Evolutionary conservation across 1,140 invertebrate species (phyloP).

Genomic region (Trichoplusia ni): DNA sequence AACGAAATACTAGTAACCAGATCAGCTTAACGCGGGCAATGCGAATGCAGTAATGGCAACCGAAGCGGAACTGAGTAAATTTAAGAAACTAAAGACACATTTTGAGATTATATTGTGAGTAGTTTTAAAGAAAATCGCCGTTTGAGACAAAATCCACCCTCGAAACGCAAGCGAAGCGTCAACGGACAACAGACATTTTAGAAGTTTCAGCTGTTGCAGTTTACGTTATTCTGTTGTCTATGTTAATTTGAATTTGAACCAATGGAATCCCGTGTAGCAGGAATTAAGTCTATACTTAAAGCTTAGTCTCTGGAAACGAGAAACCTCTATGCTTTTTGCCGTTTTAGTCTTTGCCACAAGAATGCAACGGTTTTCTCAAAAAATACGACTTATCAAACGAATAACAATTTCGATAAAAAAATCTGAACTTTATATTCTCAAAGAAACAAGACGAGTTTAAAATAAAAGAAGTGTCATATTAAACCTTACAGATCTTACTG

Average conservation of each 20-base stretch:
- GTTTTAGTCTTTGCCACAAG: background rate
- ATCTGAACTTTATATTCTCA: too few relatives aligned
- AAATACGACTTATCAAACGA: background rate
- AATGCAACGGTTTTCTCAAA: background rate
- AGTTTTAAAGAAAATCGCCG: slow-evolving; percentile 46
- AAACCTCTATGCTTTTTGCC: slow-evolving; percentile 8
- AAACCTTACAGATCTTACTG: too few relatives aligned
- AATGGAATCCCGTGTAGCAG: slow-evolving; percentile 43
- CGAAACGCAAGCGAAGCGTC: slow-evolving; percentile 62
- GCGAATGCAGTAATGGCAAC: slow-evolving; percentile 48
- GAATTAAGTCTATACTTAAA: background rate
- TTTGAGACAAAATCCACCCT: slow-evolving; percentile 61
- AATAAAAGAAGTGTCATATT: too few relatives aligned
- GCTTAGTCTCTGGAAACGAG: background rate
- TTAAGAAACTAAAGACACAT: slow-evolving; percentile 54
- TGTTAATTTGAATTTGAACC: slow-evolving; percentile 68
- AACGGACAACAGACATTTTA: slow-evolving; percentile 79
- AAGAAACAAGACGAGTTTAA: too few relatives aligned
- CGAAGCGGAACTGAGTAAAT: slow-evolving; percentile 48
- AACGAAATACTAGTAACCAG: slow-evolving; percentile 49
- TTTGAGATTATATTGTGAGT: slow-evolving; percentile 57
- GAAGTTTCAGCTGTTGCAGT: slow-evolving; percentile 75
- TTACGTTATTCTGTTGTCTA: slow-evolving; percentile 67
- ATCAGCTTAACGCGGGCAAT: slow-evolving; percentile 42
- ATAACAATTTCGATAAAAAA: too few relatives aligned